phyloP scores from a whole-genome alignment of 2,888 invertebrate species.

The Arctia plantaginis region DNA sequence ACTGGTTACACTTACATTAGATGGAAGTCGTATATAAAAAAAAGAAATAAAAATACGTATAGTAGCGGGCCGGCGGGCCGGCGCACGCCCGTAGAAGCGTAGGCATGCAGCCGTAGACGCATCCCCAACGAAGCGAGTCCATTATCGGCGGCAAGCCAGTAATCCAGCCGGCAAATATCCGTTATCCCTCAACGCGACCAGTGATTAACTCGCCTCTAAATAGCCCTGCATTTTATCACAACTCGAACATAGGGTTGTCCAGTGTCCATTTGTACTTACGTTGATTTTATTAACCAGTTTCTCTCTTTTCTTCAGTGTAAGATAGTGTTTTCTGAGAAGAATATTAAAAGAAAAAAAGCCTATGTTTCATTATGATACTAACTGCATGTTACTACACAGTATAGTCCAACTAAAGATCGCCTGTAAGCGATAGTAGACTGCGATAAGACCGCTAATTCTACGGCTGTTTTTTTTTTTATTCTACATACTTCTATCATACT shows the following conservation, averaged over 20 bases:
- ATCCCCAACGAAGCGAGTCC: constrained; percentile 43
- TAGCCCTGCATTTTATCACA: constrained; percentile 54
- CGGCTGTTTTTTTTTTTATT: not conserved
- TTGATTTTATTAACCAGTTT: not conserved
- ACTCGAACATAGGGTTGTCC: constrained; percentile 37
- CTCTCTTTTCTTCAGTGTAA: not conserved
- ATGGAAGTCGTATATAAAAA: not conserved
- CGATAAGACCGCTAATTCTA: not conserved
- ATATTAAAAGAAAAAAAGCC: too few species aligned
- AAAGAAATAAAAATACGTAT: constrained; percentile 45
- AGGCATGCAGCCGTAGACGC: constrained; percentile 26
- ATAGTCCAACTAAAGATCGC: not conserved
- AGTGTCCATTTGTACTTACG: constrained; percentile 7
- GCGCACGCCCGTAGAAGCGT: constrained; percentile 14
- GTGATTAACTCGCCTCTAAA: constrained; percentile 68
- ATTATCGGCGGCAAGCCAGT: constrained; percentile 61
- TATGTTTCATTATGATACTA: too few species aligned
- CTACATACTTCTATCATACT: not conserved
- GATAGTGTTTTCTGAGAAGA: not conserved
- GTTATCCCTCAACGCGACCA: constrained; percentile 62
- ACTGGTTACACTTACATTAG: not conserved
- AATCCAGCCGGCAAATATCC: constrained; percentile 69
- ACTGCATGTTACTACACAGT: too few species aligned
- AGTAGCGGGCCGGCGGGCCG: constrained; percentile 12
- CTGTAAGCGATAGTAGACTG: not conserved